These are phyloP conservation scores for Salarias fasciatus DNA, from an alignment of 2,797 vertebrate species.

Conservation along the genomic window DNA sequence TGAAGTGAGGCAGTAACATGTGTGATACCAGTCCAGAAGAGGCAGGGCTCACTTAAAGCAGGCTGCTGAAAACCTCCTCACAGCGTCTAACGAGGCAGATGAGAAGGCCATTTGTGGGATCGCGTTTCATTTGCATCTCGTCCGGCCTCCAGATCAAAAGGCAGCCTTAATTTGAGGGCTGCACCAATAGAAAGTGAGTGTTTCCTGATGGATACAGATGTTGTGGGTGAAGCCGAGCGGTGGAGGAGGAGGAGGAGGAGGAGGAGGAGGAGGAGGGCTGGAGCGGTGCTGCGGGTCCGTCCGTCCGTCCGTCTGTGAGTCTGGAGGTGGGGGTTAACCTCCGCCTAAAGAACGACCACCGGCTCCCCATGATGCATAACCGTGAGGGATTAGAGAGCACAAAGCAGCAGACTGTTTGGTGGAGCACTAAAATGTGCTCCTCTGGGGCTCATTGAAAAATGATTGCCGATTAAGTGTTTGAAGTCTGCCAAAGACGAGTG, in stretches of 20 bases:
- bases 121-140: conserved; percentile 83
- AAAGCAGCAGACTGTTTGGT: conserved; percentile 84
- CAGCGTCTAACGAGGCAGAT: conserved; percentile 82
- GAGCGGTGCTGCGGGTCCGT: conserved; percentile 55
- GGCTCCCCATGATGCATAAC: conserved; percentile 83
- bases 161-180: conserved; percentile 77
- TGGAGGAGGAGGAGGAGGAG: conserved; percentile 49
- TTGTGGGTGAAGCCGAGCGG: conserved; percentile 68
- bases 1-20: conserved; percentile 77
- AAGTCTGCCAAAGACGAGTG: conserved; percentile 84
- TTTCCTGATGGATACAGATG: conserved; percentile 82
- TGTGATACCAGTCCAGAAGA: conserved; percentile 65
- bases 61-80: conserved; percentile 70
- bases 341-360: conserved; percentile 73
- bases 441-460: conserved; percentile 87
- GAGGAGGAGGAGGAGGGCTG: conserved; percentile 44
- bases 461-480: conserved; percentile 87
- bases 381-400: conserved; percentile 82
- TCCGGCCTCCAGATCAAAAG: conserved; percentile 84
- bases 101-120: conserved; percentile 83
- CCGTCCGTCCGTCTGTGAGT: conserved; percentile 57
- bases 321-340: conserved; percentile 77
- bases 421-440: conserved; percentile 85
- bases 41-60: conserved; percentile 56
- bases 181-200: conserved; percentile 81